Evolutionary conservation across 2,797 vertebrate genomes (phyloP).

Genomic region (Sarcophilus harrisii): DNA sequence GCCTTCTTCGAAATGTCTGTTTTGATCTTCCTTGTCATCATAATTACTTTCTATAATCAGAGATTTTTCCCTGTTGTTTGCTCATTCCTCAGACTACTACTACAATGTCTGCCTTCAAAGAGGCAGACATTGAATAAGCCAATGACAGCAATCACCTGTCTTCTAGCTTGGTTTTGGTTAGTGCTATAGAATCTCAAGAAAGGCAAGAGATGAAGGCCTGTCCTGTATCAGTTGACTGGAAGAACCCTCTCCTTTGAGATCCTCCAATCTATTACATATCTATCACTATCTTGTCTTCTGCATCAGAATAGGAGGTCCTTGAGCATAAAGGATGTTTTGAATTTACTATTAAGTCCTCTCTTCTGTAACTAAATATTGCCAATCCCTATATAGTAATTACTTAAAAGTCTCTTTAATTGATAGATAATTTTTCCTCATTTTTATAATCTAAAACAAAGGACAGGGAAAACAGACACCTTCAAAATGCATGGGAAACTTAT

Average conservation of each 20-base stretch:
- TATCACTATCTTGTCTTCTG: background rate
- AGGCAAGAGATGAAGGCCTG: background rate
- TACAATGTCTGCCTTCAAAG: no score
- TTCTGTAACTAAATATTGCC: background rate
- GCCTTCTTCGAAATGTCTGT: no score
- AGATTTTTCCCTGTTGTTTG: no score
- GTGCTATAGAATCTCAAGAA: background rate
- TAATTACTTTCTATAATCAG: no score
- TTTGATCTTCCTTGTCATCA: no score
- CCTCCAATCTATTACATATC: background rate
- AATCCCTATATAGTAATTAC: background rate
- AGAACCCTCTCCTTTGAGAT: background rate
- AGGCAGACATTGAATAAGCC: conserved; percentile 18
- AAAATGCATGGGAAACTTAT: conserved; percentile 25
- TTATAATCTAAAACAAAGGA: conserved; percentile 6
- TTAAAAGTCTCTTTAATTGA: background rate
- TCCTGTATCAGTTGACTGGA: conserved; percentile 4
- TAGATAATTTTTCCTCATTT: background rate
- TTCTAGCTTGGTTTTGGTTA: background rate
- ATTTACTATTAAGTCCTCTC: background rate
- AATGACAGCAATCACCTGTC: conserved; percentile 6
- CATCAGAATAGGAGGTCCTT: background rate
- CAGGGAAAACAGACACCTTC: background rate
- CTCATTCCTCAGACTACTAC: background rate
- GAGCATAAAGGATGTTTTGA: background rate